Percentiles rank a stretch among this genome's conserved stretches.
Conservation (phyloP, 1,140 invertebrate genomes). For the Ceratina calcarata region DNA sequence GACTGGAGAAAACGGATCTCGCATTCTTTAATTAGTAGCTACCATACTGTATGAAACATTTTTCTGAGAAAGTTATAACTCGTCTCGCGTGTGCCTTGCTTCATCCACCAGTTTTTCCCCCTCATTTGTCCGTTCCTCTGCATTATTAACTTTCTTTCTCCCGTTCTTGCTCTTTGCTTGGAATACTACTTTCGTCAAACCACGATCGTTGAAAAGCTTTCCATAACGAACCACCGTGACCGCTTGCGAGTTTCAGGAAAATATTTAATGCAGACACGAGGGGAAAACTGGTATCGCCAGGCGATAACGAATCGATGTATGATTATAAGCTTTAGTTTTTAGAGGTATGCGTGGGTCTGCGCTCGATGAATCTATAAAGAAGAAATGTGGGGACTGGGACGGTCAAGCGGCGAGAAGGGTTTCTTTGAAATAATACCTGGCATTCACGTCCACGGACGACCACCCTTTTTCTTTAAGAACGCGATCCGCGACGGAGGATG, state of each 20-base stretch:
- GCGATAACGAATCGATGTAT: conserved; percentile 53
- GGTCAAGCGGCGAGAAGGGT: conserved; percentile 2
- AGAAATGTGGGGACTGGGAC: not conserved
- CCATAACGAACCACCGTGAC: not conserved
- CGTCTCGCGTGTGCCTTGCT: conserved; percentile 9
- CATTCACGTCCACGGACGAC: conserved; percentile 50
- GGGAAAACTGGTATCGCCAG: not conserved
- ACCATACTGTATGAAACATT: conserved; percentile 8
- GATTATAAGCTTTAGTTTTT: conserved; percentile 53
- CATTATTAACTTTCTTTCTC: conserved; percentile 46
- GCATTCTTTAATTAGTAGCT: conserved; percentile 32
- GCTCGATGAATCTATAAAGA: conserved; percentile 54
- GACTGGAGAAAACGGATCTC: conserved; percentile 16
- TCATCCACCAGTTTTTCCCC: not conserved
- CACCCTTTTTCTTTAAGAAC: conserved; percentile 35
- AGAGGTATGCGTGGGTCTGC: conserved; percentile 24
- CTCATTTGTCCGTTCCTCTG: conserved; percentile 6
- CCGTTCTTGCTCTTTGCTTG: not conserved
- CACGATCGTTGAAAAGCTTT: not conserved
- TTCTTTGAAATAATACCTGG: conserved; percentile 44
- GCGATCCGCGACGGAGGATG: conserved; percentile 29
- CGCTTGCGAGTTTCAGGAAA: conserved; percentile 6
- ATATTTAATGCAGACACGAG: conserved; percentile 1
- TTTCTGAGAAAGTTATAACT: conserved; percentile 9
- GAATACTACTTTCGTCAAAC: not conserved